phyloP scores from a whole-genome alignment of 2,113 vertebrate species.

The Grammomys dolichurus region DNA sequence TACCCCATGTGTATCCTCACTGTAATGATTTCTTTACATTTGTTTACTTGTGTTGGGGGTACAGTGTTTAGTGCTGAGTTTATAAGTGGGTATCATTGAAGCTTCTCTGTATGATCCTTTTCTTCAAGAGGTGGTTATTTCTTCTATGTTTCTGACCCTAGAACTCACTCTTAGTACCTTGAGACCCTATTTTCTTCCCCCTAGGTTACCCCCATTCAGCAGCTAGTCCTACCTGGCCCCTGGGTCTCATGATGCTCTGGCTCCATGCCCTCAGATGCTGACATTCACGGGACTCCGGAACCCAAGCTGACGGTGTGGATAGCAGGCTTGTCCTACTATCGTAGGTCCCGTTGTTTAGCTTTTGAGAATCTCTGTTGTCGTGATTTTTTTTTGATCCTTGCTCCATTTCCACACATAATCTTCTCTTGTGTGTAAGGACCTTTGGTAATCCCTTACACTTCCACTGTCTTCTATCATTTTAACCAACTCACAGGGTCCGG shows the following conservation, averaged over 20 bases:
- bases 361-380: not conserved
- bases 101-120: not conserved
- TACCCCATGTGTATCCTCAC: not conserved
- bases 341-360: not conserved
- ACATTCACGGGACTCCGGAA: fast-evolving
- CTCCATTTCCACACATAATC: no score
- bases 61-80: not conserved
- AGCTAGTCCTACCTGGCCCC: not conserved
- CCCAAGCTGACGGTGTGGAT: not conserved
- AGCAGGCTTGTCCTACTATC: not conserved
- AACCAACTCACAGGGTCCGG: not conserved
- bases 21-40: not conserved
- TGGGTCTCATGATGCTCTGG: no score
- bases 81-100: not conserved
- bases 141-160: not conserved
- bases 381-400: not conserved
- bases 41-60: not conserved
- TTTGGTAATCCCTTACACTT: not conserved
- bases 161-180: not conserved
- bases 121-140: not conserved
- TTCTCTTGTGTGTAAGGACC: not conserved
- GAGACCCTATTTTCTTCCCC: not conserved
- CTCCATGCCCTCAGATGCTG: not conserved
- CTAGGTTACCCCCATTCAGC: fast-evolving
- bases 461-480: not conserved